Evolutionary conservation across 2,113 vertebrate species (phyloP), one percentile per base, ranked within the genome.

Genomic region (Podocnemis expansa): DNA sequence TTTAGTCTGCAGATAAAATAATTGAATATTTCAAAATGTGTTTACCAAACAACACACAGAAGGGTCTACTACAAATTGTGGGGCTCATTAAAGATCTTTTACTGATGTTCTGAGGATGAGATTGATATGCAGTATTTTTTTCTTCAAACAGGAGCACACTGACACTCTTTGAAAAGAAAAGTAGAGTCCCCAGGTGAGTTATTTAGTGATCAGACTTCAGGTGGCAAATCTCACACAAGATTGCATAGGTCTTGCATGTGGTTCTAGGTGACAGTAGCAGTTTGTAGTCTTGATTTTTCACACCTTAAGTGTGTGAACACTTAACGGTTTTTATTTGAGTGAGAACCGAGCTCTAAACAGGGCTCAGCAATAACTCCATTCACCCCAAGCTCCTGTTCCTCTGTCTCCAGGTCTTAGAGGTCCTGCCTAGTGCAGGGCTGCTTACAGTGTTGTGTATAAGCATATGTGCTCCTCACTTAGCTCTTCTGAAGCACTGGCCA

Each of bases 141-240:
- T 31, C 93, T 55, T 93, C 49, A 45, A 81, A 96, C 91, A 99
- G 99, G 99, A 98, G 97, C 12, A 97, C 98, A 98, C 91, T 99
- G 94, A 96, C 97, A 79, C 97, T 96, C 91, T 99, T 99, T 97
- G 98, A 97, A 93, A 88, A 97, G 21, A 97, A 97, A 31, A 99
- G 98, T 84, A 98, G 98, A 97, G 98, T 99, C 86, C 99, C 99
- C 34, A 82, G 86, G 99, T 99, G 97, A 98, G 99, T 98, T 58
- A 82, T 89, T 7, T 22, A 22, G 21, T 21, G 41, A 52, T 21
- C 47, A 4, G 31, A n/a, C 27, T 43, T 58, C 17, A 43, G 16
- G 49, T 49, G 11, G 43, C 6, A 56, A 43, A 16, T 54, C 51
- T 38, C 34, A 11, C 8, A 67, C 17, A 21, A 8, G 38, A 5